Evolutionary conservation across 2,888 invertebrate genomes (phyloP), one percentile per base, ranked within the genome.

Genomic region (Diplolepis rosae): DNA sequence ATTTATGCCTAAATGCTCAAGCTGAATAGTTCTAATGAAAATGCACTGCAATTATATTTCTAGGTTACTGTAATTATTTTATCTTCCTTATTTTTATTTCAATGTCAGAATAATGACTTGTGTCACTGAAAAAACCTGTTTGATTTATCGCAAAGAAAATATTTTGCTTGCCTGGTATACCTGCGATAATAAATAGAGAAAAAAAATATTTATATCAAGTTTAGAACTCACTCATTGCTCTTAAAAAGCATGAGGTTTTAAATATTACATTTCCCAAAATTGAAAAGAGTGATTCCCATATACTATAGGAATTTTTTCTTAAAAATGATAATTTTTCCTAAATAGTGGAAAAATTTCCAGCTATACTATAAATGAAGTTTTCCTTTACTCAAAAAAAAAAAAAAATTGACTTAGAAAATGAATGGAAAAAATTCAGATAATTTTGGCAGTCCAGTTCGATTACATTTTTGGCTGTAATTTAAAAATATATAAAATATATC

Each of bases 1-100:
- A 61, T 61, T 61, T 61, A 39, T 61, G 35, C 61, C 61, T 61
- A 61, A 61, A 39, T 61, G 24, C 39, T 9, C 35, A 54, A 39
- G 39, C 35, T 61, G 9, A n/a, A n/a, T 35, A 4, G 39, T 61
- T 61, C 61, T 35, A 39, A 6, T n/a, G n/a, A 39, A 39, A 24
- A 22, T 7, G 35, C n/a, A 6, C 6, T 39, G 39, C 24, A 24
- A 61, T 61, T 39, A 27, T n/a, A 24, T 39, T 61, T 61, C 39
- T 61, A 61, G 61, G 61, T 24, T 39, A 39, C 35, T 24, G 39
- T n/a, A 61, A 61, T 61, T 39, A 61, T 22, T 15, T 24, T 18
- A 32, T 32, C 5, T 52, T n/a, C 39, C 24, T 24, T 7, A 39
- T 39, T 18, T 24, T 61, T 61, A 24, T 61, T 39, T 27, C 61